Evolutionary conservation across 2,113 vertebrate genomes (phyloP), one percentile per base, ranked within the genome.

Genomic region (Ictalurus punctatus): DNA sequence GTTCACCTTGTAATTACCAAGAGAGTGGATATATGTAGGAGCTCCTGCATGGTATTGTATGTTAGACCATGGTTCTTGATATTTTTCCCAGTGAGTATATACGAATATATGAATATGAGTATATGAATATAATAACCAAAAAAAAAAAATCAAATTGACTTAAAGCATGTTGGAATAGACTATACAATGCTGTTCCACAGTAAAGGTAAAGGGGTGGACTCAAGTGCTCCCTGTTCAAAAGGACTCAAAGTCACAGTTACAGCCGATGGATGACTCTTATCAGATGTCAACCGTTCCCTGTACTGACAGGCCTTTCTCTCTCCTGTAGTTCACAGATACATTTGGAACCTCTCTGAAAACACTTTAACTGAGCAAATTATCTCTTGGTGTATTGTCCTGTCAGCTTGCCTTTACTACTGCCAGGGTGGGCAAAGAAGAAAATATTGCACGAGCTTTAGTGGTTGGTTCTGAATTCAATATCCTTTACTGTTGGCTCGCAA

Each of bases 231-330:
- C 23, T 69, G 84, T 87, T 76, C 86, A 91, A 56, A 17, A 63
- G 76, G 19, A n/a, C 83, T 83, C 58, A 69, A 19, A 85, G 83
- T 82, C 74, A 63, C 86, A 59, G 58, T 79, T 87, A 86, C 86
- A 91, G 61, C 56, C 71, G 84, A 91, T 78, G 16, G 61, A 88
- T 88, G 79, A 86, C 61, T 76, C 69, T 90, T 90, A 86, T 90
- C 86, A 89, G 90, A 87, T 89, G 83, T 81, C 88, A 56, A 63
- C 82, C 13, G 16, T 73, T 37, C 54, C 81, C 19, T 44, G 27
- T 63, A 27, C 23, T 52, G 83, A 73, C 58, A 69, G 44, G 34
- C 25, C 58, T 23, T 69, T 73, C 61, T 82, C 67, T 88, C 25
- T 58, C 44, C 34, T 58, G 81, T 40, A 61, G 23, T 58, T 67